These are phyloP conservation scores for Pomacea canaliculata DNA, from an alignment of 2,888 invertebrate species.

Conservation along the genomic window DNA sequence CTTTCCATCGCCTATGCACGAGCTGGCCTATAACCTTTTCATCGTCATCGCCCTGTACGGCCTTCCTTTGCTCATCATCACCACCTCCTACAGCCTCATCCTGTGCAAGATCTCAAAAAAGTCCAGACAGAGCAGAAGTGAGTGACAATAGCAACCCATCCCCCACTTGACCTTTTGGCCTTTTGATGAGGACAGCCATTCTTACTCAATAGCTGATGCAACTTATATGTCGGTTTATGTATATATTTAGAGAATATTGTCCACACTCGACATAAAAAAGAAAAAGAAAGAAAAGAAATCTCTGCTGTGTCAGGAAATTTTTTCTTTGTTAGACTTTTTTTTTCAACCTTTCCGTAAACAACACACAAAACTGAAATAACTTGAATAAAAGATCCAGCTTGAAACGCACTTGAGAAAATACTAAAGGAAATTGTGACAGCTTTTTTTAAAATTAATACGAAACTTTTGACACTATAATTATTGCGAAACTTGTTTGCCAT, in stretches of 20 bases:
- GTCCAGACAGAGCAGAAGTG: slow-evolving; percentile 76
- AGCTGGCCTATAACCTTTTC: slow-evolving; percentile 84
- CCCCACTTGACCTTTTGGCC: not conserved
- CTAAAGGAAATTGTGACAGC: no score
- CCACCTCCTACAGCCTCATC: slow-evolving; percentile 90
- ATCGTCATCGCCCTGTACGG: slow-evolving; percentile 90
- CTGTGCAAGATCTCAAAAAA: slow-evolving; percentile 86
- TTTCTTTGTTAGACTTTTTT: not conserved
- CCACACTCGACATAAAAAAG: no score
- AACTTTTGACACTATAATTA: no score
- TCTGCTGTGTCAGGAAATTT: not conserved
- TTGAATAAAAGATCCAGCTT: no score
- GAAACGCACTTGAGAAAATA: no score
- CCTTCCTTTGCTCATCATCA: slow-evolving; percentile 85
- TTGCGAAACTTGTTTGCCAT: no score
- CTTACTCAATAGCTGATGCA: no score
- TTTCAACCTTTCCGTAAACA: not conserved
- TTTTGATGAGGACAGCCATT: no score
- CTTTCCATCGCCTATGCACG: slow-evolving; percentile 79
- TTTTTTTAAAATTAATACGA: no score
- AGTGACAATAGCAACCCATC: not conserved
- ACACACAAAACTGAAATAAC: not conserved
- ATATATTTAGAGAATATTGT: no score
- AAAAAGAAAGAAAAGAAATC: no score
- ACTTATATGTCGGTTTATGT: no score